phyloP scores from a whole-genome alignment of 2,797 vertebrate species.

The Molossus molossus region DNA sequence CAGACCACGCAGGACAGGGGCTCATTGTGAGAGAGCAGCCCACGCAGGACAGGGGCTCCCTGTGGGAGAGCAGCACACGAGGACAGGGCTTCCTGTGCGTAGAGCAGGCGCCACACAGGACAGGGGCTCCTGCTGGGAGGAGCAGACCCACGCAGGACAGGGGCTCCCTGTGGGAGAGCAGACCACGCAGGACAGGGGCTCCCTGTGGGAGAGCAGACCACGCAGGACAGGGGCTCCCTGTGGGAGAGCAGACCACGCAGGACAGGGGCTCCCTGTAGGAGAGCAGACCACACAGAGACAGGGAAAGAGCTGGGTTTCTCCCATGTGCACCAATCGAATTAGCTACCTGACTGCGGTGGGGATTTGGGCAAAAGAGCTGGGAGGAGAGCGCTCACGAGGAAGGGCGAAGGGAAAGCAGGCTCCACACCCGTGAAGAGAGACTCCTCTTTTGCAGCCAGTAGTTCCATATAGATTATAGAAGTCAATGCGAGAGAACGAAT shows the following conservation, averaged over 20 bases:
- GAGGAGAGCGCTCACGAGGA: neutral
- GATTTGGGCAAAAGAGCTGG: neutral
- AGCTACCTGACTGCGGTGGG: neutral
- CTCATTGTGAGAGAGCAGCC: fast-evolving
- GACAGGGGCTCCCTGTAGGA: too few relatives aligned
- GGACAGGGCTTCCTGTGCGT: neutral
- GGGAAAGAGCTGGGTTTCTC: too few relatives aligned
- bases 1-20: too few relatives aligned
- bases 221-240: too few relatives aligned
- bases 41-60: too few relatives aligned
- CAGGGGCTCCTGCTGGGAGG: too few relatives aligned
- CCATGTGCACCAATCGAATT: fast-evolving
- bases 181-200: too few relatives aligned
- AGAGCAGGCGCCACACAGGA: too few relatives aligned
- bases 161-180: too few relatives aligned
- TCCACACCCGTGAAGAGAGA: neutral
- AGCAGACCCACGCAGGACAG: too few relatives aligned
- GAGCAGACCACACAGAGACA: neutral
- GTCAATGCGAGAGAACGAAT: constrained; percentile 12
- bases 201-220: too few relatives aligned
- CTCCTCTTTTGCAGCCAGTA: neutral
- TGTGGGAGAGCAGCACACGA: neutral
- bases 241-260: too few relatives aligned
- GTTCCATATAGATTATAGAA: neutral
- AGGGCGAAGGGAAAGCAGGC: neutral